These are phyloP conservation scores for Druon quercuslanigerum DNA, from an alignment of 1,140 invertebrate species.

Conservation along the genomic window DNA sequence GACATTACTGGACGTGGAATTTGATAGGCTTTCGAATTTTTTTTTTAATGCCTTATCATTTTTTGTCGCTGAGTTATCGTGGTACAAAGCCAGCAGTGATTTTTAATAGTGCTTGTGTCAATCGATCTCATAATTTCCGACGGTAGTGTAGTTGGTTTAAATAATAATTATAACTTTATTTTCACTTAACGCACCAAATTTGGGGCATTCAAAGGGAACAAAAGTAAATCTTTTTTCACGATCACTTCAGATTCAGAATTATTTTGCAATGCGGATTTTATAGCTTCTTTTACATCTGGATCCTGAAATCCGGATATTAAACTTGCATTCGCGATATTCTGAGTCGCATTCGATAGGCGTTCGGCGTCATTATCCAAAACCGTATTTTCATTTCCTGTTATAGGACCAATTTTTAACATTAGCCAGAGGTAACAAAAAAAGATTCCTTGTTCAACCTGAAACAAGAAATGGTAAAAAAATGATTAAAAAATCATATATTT, in stretches of 20 bases:
- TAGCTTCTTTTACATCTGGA: constrained; percentile 52
- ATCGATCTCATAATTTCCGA: too few relatives aligned
- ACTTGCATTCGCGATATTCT: constrained; percentile 49
- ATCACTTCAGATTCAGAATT: constrained; percentile 53
- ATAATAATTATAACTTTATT: neutral
- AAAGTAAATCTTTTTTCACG: constrained; percentile 50
- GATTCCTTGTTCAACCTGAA: neutral
- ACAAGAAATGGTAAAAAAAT: neutral
- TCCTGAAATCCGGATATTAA: constrained; percentile 47
- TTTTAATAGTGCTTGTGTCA: too few relatives aligned
- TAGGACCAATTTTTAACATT: neutral
- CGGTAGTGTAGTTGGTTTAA: too few relatives aligned
- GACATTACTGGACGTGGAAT: too few relatives aligned
- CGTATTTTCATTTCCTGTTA: neutral
- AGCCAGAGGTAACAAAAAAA: neutral
- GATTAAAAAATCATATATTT: too few relatives aligned
- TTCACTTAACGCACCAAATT: constrained; percentile 32
- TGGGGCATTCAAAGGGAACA: constrained; percentile 39
- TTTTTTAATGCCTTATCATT: too few relatives aligned
- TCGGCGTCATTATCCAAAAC: constrained; percentile 1
- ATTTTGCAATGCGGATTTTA: constrained; percentile 48
- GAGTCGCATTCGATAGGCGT: constrained; percentile 45
- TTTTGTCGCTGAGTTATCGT: too few relatives aligned
- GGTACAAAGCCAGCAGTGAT: too few relatives aligned
- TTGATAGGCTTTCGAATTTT: too few relatives aligned